Evolutionary conservation across 2,797 vertebrate genomes (phyloP).

Genomic region (Catostomus latipinnis): DNA sequence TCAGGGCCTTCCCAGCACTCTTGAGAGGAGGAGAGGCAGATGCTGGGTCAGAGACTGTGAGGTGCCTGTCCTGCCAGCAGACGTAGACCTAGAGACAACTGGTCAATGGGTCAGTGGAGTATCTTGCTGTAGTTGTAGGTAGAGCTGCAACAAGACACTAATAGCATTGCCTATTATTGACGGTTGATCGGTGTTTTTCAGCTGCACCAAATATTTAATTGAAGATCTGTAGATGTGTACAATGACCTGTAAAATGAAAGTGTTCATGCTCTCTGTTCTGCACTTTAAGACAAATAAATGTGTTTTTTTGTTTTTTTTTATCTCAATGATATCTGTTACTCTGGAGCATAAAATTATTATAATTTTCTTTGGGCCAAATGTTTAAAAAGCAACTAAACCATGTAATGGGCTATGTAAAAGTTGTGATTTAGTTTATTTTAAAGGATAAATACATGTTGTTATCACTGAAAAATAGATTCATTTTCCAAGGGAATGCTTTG

Average conservation of each 20-base stretch:
- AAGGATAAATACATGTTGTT: not conserved
- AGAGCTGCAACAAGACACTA: conserved; percentile 18
- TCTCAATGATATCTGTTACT: conserved; percentile 21
- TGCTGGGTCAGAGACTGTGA: conserved; percentile 79
- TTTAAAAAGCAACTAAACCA: not conserved
- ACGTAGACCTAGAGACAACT: conserved; percentile 82
- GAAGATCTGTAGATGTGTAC: conserved; percentile 5
- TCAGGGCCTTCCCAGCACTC: conserved; percentile 72
- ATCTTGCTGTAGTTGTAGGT: conserved; percentile 55
- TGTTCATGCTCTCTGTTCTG: conserved; percentile 9
- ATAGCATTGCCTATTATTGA: not conserved
- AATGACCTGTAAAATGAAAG: conserved; percentile 20
- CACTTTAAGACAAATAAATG: conserved; percentile 54
- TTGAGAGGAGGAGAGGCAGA: conserved; percentile 78
- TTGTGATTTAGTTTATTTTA: too few species aligned
- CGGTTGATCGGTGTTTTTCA: conserved; percentile 6
- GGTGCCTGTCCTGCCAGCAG: conserved; percentile 69
- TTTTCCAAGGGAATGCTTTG: not conserved
- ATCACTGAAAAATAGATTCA: not conserved
- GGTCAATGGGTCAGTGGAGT: conserved; percentile 87
- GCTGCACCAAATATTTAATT: conserved; percentile 3
- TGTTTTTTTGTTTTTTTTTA: conserved; percentile 4
- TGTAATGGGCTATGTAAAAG: not conserved
- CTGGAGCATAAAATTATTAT: not conserved
- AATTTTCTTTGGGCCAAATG: not conserved